Conservation (phyloP, 2,888 invertebrate genomes). For the Macaria liturata region DNA sequence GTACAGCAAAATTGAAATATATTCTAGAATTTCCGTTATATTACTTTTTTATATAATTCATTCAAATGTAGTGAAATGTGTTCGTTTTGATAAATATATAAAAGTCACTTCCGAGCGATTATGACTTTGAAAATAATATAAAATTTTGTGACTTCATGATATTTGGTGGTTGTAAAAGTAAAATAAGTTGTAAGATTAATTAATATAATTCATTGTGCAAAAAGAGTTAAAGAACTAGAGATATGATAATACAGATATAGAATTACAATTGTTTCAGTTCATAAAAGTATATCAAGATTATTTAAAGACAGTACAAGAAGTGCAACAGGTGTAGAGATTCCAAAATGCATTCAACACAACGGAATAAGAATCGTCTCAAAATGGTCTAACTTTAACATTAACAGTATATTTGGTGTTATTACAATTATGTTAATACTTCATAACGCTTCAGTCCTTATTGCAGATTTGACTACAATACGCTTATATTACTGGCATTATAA, state of each 20-base stretch:
- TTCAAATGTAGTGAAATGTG: no score
- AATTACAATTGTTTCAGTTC: conserved; percentile 58
- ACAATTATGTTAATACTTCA: conserved; percentile 29
- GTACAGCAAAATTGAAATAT: conserved; percentile 51
- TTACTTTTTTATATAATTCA: no score
- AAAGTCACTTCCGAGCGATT: no score
- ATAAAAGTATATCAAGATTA: conserved; percentile 32
- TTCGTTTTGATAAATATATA: no score
- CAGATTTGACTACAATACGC: conserved; percentile 25
- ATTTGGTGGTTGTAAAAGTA: no score
- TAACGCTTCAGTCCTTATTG: conserved; percentile 31
- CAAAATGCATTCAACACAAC: conserved; percentile 29
- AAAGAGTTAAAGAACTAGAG: conserved; percentile 24
- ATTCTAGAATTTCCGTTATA: no score
- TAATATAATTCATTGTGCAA: background rate
- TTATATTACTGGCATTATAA: conserved; percentile 31
- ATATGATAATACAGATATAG: conserved; percentile 58
- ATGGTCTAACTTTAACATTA: conserved; percentile 30
- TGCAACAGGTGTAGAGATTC: conserved; percentile 31
- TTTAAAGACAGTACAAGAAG: conserved; percentile 11
- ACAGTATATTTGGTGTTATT: conserved; percentile 41
- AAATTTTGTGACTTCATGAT: no score
- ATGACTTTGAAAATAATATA: no score
- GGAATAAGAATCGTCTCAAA: conserved; percentile 31
- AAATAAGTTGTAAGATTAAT: no score